These are phyloP conservation scores for Lasioglossum marginatum DNA, from an alignment of 2,888 invertebrate species.

Conservation along the genomic window DNA sequence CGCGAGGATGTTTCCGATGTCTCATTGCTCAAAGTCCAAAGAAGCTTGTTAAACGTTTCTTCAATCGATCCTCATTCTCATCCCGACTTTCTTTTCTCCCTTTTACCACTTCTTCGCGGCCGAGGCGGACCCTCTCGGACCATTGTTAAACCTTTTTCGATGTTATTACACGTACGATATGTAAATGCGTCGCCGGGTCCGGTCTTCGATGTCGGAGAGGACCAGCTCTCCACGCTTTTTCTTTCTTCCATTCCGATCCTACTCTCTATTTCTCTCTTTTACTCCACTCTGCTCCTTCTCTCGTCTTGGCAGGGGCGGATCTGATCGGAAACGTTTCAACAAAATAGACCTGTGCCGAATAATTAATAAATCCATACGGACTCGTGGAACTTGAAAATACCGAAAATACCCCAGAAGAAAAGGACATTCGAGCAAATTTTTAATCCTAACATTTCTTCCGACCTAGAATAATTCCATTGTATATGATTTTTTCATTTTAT, in stretches of 20 bases:
- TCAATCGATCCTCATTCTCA: constrained; percentile 35
- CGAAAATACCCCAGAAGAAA: background rate
- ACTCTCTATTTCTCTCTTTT: constrained; percentile 60
- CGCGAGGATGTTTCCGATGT: constrained; percentile 21
- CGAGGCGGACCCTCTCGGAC: constrained; percentile 56
- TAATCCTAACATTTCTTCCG: too few species aligned
- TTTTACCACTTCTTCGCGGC: constrained; percentile 41
- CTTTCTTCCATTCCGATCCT: constrained; percentile 65
- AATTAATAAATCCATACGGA: constrained; percentile 36
- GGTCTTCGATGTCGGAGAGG: constrained; percentile 71
- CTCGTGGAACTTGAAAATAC: background rate
- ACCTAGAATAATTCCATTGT: too few species aligned
- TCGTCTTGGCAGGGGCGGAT: constrained; percentile 68
- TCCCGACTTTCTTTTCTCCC: background rate
- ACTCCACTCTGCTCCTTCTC: constrained; percentile 55
- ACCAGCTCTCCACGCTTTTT: constrained; percentile 65
- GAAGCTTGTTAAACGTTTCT: constrained; percentile 56
- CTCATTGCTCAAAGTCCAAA: constrained; percentile 33
- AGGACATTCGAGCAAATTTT: background rate
- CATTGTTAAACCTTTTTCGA: constrained; percentile 74
- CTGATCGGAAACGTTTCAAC: constrained; percentile 40
- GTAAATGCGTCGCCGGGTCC: constrained; percentile 74
- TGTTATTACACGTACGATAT: constrained; percentile 76
- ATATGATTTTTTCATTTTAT: too few species aligned
- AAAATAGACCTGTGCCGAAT: constrained; percentile 27